These are phyloP conservation scores for Camponotus fellah DNA, from an alignment of 2,888 invertebrate species.

Conservation along the genomic window DNA sequence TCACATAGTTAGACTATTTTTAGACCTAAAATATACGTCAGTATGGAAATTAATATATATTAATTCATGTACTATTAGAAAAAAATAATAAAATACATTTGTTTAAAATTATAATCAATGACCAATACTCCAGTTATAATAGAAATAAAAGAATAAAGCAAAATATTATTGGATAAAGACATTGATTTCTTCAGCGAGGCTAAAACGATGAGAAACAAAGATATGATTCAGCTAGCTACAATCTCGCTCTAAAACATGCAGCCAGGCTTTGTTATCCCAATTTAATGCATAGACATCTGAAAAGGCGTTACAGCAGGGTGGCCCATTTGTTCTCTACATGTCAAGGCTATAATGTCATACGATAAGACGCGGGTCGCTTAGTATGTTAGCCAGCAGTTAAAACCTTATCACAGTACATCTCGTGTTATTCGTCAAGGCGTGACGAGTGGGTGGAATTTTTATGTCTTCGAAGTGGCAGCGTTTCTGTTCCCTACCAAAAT, in stretches of 20 bases:
- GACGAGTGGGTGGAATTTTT: conserved; percentile 78
- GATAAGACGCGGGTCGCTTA: conserved; percentile 74
- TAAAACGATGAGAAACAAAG: neutral
- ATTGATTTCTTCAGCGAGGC: neutral
- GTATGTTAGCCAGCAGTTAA: conserved; percentile 76
- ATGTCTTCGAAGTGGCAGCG: conserved; percentile 48
- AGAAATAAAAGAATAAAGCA: neutral
- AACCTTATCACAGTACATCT: conserved; percentile 75
- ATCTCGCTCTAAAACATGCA: conserved; percentile 36
- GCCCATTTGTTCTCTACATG: conserved; percentile 72
- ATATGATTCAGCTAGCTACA: neutral
- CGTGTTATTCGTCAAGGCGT: conserved; percentile 77
- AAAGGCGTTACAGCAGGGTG: conserved; percentile 67
- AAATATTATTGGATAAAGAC: neutral
- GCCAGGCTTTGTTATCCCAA: conserved; percentile 69
- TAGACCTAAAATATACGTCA: neutral
- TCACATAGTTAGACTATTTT: neutral
- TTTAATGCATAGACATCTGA: conserved; percentile 57
- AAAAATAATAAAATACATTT: neutral
- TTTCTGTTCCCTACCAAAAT: conserved; percentile 34
- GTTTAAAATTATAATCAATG: neutral
- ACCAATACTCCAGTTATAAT: neutral
- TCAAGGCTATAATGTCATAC: conserved; percentile 72
- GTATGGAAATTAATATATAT: neutral
- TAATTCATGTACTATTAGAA: neutral